Conservation (phyloP, 2,888 invertebrate species). For the Sicus ferrugineus region DNA sequence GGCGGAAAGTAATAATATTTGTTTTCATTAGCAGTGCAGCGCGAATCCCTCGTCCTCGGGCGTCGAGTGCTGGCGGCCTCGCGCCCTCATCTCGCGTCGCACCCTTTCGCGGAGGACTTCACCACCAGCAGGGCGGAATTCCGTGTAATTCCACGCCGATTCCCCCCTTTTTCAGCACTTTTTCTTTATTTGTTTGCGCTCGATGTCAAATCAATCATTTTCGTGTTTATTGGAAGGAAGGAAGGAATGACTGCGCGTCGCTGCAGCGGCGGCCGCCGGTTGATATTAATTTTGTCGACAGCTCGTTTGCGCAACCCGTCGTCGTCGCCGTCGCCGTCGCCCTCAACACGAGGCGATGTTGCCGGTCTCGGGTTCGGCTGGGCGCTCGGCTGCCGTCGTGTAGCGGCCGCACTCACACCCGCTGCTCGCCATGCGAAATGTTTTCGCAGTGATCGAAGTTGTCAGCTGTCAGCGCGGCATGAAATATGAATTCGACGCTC, state of each 20-base stretch:
- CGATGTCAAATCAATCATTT: conserved; percentile 62
- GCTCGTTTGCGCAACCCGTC: conserved; percentile 55
- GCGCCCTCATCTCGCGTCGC: neutral
- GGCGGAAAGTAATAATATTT: conserved; percentile 51
- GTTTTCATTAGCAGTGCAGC: conserved; percentile 56
- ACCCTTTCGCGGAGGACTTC: neutral
- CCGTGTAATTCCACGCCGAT: conserved; percentile 2
- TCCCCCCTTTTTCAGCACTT: neutral
- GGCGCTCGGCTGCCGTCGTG: conserved; percentile 25
- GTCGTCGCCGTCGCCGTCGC: neutral
- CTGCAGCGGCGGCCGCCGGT: conserved; percentile 43
- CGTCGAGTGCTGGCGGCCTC: no score
- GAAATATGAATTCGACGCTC: conserved; percentile 52
- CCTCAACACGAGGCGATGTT: neutral
- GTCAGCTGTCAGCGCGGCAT: conserved; percentile 53
- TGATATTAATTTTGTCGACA: conserved; percentile 63
- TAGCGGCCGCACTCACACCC: neutral
- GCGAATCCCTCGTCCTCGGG: conserved; percentile 43
- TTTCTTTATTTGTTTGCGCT: conserved; percentile 38
- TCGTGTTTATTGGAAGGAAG: conserved; percentile 59
- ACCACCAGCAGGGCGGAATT: neutral
- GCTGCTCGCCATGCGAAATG: neutral
- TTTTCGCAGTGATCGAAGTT: conserved; percentile 50
- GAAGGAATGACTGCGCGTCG: conserved; percentile 63
- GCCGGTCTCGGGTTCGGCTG: neutral